phyloP scores from a whole-genome alignment of 2,888 invertebrate species.

The Heteromurus nitidus region DNA sequence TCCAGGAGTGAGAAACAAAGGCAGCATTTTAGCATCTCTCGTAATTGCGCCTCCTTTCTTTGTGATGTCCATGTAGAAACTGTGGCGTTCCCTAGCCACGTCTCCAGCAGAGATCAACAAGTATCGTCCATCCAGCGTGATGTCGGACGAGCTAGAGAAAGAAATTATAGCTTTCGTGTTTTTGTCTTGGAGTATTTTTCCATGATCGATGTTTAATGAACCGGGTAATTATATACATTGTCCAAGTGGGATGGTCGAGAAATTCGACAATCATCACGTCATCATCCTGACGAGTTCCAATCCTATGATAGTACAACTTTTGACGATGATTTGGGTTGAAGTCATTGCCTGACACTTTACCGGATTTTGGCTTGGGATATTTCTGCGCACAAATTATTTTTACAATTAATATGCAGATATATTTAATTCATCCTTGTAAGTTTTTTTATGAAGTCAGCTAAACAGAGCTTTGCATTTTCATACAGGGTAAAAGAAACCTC shows the following conservation, averaged over 20 bases:
- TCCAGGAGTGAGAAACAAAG: conserved; percentile 40
- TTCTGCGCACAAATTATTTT: not conserved
- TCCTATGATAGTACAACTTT: conserved; percentile 92
- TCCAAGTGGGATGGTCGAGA: conserved; percentile 93
- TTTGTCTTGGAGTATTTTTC: no score
- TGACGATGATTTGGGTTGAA: conserved; percentile 76
- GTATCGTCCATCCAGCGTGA: conserved; percentile 93
- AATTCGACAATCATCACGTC: conserved; percentile 93
- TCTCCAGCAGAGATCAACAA: conserved; percentile 88
- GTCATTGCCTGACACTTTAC: not conserved
- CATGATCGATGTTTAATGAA: no score
- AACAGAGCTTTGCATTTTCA: not conserved
- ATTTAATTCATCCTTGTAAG: no score
- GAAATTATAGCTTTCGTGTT: not conserved
- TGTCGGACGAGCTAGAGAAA: conserved; percentile 8
- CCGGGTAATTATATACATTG: no score
- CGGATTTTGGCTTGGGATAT: not conserved
- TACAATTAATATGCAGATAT: not conserved
- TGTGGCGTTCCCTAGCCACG: conserved; percentile 92
- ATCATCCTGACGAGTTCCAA: conserved; percentile 89
- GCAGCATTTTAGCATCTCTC: conserved; percentile 24
- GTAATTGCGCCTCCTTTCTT: conserved; percentile 44
- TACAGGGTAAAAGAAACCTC: conserved; percentile 88
- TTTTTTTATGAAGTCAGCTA: not conserved
- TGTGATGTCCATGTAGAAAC: conserved; percentile 87